Percentiles rank a stretch among this genome's conserved stretches.
Conservation (phyloP, 2,888 invertebrate genomes). For the Cheiracanthium punctorium region DNA sequence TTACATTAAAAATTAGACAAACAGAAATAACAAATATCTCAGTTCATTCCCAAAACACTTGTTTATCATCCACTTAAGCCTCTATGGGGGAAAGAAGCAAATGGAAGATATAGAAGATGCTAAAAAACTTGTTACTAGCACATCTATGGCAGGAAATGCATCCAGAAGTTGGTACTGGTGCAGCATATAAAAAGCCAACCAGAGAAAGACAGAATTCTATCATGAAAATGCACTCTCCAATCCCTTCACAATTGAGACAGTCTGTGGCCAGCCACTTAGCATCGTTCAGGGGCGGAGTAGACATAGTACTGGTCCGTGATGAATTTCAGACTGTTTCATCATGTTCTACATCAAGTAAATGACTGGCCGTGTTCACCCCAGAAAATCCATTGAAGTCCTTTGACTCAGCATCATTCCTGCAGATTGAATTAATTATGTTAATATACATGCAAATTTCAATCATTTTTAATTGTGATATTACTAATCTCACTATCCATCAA, state of each 20-base stretch:
- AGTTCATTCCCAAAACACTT: too few relatives aligned
- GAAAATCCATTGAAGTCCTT: slow-evolving; percentile 67
- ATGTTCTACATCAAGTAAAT: slow-evolving; percentile 30
- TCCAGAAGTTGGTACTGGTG: background rate
- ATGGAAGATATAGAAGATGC: too few relatives aligned
- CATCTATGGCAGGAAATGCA: slow-evolving; percentile 19
- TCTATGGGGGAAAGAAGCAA: too few relatives aligned
- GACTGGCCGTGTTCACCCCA: slow-evolving; percentile 46
- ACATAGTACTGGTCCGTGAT: slow-evolving; percentile 25
- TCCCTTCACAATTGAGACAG: slow-evolving; percentile 38
- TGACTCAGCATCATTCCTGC: slow-evolving; percentile 56
- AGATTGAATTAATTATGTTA: background rate
- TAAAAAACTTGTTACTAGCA: slow-evolving; percentile 44
- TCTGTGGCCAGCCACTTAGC: slow-evolving; percentile 57
- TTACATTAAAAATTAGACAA: too few relatives aligned
- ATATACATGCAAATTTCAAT: too few relatives aligned
- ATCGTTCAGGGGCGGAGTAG: slow-evolving; percentile 23
- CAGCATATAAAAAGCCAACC: background rate
- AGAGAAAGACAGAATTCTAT: slow-evolving; percentile 30
- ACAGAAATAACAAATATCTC: too few relatives aligned
- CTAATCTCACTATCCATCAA: too few relatives aligned
- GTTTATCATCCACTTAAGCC: too few relatives aligned
- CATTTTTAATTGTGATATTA: too few relatives aligned
- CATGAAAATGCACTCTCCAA: slow-evolving; percentile 25
- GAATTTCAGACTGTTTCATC: slow-evolving; percentile 25